Percentiles rank a stretch among this genome's conserved stretches.
Evolutionary conservation across 1,140 invertebrate species (phyloP).

Genomic region (Drosophila mauritiana): DNA sequence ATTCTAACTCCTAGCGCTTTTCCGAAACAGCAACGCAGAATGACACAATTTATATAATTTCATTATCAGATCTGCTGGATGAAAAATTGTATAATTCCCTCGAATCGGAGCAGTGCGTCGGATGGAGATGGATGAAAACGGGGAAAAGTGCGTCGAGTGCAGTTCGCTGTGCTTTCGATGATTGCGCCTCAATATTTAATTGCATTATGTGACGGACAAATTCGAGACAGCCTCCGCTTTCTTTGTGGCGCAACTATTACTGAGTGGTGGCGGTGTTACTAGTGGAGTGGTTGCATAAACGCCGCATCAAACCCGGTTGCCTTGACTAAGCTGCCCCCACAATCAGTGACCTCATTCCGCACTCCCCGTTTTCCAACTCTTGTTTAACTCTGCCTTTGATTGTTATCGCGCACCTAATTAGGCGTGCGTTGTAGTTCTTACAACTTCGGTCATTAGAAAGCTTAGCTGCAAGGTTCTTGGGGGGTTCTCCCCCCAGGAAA

Average conservation of each 20-base stretch:
- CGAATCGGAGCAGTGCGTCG: constrained; percentile 43
- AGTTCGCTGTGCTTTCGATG: constrained; percentile 74
- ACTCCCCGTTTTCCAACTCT: constrained; percentile 5
- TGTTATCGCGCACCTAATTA: constrained; percentile 78
- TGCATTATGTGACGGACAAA: constrained; percentile 66
- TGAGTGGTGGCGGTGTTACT: neutral
- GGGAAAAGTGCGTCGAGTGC: constrained; percentile 73
- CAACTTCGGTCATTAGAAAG: constrained; percentile 59
- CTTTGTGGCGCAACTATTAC: constrained; percentile 51
- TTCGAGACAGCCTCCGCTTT: constrained; percentile 51
- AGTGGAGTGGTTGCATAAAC: constrained; percentile 58
- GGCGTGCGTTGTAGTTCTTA: constrained; percentile 55
- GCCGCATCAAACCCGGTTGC: constrained; percentile 19
- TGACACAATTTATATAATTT: constrained; percentile 77
- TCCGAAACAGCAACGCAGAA: constrained; percentile 29
- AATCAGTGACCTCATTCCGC: constrained; percentile 68
- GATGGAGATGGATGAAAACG: constrained; percentile 5
- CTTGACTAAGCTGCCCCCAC: constrained; percentile 44
- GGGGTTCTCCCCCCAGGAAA: neutral
- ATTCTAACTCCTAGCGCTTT: constrained; percentile 40
- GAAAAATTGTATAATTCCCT: constrained; percentile 71
- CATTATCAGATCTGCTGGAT: constrained; percentile 61
- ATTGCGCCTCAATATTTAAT: constrained; percentile 62
- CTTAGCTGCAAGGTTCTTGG: constrained; percentile 42
- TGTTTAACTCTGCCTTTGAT: constrained; percentile 28